Evolutionary conservation across 2,113 vertebrate species (phyloP).

Genomic region (Orthonyx spaldingii): DNA sequence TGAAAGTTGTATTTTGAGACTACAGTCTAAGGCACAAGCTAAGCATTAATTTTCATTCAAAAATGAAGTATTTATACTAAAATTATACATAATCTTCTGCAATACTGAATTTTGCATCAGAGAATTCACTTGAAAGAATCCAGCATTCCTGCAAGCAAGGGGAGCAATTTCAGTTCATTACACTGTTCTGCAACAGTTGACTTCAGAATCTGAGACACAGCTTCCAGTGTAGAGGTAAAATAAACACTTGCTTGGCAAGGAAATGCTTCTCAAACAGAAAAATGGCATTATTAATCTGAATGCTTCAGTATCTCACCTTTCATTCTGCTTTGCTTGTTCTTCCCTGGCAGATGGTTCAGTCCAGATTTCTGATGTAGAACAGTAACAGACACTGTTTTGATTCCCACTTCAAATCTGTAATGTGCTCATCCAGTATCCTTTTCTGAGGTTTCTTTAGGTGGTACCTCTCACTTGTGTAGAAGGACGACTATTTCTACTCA

Average conservation of each 20-base stretch:
- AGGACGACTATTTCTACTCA: background rate
- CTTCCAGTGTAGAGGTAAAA: background rate
- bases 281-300: background rate
- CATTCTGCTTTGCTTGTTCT: constrained; percentile 61
- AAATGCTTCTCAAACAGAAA: background rate
- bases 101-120: background rate
- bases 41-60: background rate
- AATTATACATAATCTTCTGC: background rate
- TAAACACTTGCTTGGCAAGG: background rate
- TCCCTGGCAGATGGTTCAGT: background rate
- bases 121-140: background rate
- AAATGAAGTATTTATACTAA: background rate
- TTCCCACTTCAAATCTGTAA: background rate
- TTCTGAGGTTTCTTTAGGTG: background rate
- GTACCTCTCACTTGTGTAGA: background rate
- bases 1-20: background rate
- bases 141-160: background rate
- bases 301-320: constrained; percentile 69
- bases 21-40: background rate
- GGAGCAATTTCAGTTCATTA: background rate
- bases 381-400: background rate
- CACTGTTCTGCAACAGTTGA: background rate
- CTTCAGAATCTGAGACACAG: background rate
- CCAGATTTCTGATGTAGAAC: background rate
- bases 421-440: background rate